Base-by-base conservation (phyloP, 1,140 invertebrate species). In the Platyscapa corneri region DNA sequence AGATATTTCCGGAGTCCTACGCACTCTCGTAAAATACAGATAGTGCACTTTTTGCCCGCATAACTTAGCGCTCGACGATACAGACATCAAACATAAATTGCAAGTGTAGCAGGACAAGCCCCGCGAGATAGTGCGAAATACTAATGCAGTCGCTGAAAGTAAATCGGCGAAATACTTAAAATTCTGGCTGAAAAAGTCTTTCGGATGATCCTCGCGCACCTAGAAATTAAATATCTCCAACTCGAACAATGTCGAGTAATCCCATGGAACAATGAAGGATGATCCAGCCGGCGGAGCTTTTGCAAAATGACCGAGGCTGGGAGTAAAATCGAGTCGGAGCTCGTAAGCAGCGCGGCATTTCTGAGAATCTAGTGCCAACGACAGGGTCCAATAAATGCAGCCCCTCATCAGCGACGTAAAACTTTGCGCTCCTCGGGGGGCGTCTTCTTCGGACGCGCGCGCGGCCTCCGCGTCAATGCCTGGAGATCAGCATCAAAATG, bases 11-110 rank as follows among this genome's bases (percentile, higher is more conserved):
- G 37, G 14, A 75, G 37, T 77, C 76, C 83, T 78, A 84, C 83
- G 60, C 76, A 32, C 18, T 84, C 65, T 37, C 83, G 42, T 56
- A 56, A 79, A 39, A 79, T 32, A 72, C 20, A 77, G 60, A 84
- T 67, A 70, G 16, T 46, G 32, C 82, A 77, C 20, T 86, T 88
- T 85, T 85, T 89, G 78, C 82, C 88, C 87, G 87, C 87, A 88
- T 86, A 86, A 70, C 42, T 83, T 32, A 81, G 27, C 53, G 23
- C 27, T 20, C 1, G 16, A 46, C 30, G 23, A 42, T 80, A 67
- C 10, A 46, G 64, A 80, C 60, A 76, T 6, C 6, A 60, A 78
- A n/a, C 60, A 60, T 30, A 78, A 80, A 80, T 30, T 42, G 27
- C 60, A 10, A 60, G 56, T 39, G 23, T 18, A 64, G 34, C 3